Percentiles rank a stretch among this genome's conserved stretches.
Conservation (phyloP, 2,113 vertebrate species). For the Eulacestoma nigropectus region DNA sequence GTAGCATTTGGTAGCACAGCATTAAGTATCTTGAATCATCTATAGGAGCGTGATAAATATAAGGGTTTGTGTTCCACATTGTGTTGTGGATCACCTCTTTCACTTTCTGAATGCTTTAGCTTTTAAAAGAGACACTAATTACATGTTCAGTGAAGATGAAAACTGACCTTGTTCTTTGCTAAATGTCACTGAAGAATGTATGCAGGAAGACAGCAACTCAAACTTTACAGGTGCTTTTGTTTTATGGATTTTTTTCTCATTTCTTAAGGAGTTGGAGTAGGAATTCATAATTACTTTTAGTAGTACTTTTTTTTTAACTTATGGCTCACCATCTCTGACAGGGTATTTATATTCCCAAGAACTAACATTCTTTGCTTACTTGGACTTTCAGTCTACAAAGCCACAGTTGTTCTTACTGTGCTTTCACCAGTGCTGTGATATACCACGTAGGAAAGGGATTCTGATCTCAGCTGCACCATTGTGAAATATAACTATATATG, state of each 20-base stretch:
- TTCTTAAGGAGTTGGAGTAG: background rate
- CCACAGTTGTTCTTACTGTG: background rate
- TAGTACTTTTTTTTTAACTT: background rate
- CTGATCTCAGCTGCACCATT: background rate
- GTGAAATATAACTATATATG: background rate
- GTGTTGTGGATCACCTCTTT: background rate
- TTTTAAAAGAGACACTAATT: background rate
- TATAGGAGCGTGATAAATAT: background rate
- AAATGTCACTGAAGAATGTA: background rate
- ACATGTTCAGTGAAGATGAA: background rate
- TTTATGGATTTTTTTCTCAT: background rate
- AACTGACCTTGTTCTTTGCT: background rate
- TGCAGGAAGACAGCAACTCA: background rate
- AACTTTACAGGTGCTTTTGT: background rate
- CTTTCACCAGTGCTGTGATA: background rate
- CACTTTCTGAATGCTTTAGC: background rate
- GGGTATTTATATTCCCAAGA: background rate
- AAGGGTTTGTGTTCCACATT: constrained; percentile 3
- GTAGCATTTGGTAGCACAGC: constrained; percentile 51
- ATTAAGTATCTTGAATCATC: constrained; percentile 53
- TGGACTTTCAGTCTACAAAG: background rate
- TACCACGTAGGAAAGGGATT: background rate
- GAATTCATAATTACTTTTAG: background rate
- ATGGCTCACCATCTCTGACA: background rate
- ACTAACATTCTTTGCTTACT: background rate